phyloP scores from a whole-genome alignment of 92 coral and sea anemone genomes.

The Epizoanthus rinbou region DNA sequence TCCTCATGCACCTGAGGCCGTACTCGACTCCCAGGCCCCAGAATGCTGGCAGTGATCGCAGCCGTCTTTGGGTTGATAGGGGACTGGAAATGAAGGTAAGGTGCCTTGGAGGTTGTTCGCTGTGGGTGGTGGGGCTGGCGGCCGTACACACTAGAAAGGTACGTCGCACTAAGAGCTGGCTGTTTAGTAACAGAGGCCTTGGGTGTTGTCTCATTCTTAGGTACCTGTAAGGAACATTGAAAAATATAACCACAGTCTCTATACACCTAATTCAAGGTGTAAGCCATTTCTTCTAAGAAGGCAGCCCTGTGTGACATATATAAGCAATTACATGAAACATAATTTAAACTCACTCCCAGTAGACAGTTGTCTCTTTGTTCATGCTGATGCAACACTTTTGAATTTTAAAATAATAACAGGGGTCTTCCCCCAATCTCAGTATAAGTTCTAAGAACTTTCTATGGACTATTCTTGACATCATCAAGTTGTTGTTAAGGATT shows the following conservation, averaged over 20 bases:
- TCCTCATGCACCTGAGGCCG: slow-evolving; percentile 17
- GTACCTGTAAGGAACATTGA: slow-evolving; percentile 13
- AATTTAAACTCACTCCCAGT: no score
- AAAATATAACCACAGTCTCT: neutral
- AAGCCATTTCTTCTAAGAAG: no score
- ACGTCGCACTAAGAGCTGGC: slow-evolving; percentile 64
- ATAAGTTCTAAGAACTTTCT: no score
- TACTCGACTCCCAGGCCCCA: slow-evolving; percentile 55
- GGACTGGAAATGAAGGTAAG: slow-evolving; percentile 91
- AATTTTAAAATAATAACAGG: no score
- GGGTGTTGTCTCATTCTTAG: neutral
- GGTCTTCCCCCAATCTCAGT: no score
- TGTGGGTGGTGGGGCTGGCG: slow-evolving; percentile 83
- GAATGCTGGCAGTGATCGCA: slow-evolving; percentile 72
- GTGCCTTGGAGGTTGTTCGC: slow-evolving; percentile 89
- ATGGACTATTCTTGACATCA: no score
- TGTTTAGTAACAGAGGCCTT: neutral
- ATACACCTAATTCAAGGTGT: no score
- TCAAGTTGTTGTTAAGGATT: no score
- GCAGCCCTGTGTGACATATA: no score
- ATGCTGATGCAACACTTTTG: no score
- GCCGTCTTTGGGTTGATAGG: slow-evolving; percentile 87
- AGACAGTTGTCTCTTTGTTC: no score
- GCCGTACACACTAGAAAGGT: slow-evolving; percentile 89
- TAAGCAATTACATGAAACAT: no score